These are phyloP conservation scores for Schizopygopsis pylzovi DNA, from an alignment of 2,797 vertebrate species.

Conservation along the genomic window DNA sequence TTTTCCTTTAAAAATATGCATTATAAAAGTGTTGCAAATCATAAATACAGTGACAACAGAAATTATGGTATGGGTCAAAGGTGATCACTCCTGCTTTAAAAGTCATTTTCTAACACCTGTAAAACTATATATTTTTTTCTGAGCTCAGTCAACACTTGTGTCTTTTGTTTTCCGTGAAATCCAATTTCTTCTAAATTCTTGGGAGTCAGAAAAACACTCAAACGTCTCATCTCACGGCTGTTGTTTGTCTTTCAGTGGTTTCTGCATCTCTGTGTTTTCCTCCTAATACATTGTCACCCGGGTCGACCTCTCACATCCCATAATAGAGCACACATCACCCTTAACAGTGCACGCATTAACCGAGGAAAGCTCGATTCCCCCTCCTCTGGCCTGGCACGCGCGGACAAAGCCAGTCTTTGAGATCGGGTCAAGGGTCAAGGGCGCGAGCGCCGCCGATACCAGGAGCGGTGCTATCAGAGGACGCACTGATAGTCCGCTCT, in stretches of 20 bases:
- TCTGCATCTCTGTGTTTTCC: conserved; percentile 14
- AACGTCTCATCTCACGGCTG: background rate
- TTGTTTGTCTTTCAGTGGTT: background rate
- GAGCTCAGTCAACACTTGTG: background rate
- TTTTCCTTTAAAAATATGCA: background rate
- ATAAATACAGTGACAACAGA: background rate
- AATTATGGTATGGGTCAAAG: background rate
- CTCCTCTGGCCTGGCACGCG: conserved; percentile 44
- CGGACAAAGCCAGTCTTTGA: conserved; percentile 59
- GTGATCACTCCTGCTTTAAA: background rate
- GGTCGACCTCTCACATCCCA: conserved; percentile 37
- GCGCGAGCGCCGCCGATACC: conserved; percentile 22
- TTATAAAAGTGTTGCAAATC: background rate
- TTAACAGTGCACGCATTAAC: conserved; percentile 59
- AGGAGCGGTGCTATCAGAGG: conserved; percentile 36
- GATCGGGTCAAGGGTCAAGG: background rate
- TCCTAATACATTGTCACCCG: conserved; percentile 6
- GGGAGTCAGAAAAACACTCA: background rate
- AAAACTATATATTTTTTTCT: background rate
- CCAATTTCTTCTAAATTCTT: background rate
- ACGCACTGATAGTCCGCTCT: background rate
- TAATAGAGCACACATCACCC: conserved; percentile 31
- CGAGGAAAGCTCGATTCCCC: conserved; percentile 43
- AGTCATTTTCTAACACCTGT: background rate
- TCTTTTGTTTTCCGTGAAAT: background rate